Evolutionary conservation across 2,113 vertebrate species (phyloP).

Genomic region (Chrysemys picta): DNA sequence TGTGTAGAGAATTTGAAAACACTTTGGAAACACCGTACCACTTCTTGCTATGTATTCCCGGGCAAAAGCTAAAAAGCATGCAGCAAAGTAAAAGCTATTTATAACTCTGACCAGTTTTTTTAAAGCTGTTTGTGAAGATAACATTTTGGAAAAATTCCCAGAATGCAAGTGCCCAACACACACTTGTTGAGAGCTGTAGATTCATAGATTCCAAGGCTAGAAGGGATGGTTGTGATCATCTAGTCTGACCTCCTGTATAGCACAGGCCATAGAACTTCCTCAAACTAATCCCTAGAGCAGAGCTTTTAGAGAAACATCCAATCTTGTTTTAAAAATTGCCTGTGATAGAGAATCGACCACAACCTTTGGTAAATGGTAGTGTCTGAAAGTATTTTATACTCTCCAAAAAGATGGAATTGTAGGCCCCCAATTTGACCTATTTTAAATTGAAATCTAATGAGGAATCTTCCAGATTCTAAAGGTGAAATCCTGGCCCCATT

Average conservation of each 20-base stretch:
- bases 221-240: background rate
- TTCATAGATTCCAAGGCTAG: background rate
- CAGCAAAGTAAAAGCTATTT: background rate
- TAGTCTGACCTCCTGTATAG: no score
- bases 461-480: background rate
- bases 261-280: no score
- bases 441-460: background rate
- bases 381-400: background rate
- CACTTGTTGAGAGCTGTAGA: background rate
- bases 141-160: slow-evolving; percentile 48
- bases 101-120: slow-evolving; percentile 32
- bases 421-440: background rate
- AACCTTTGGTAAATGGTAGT: background rate
- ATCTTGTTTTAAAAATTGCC: no score
- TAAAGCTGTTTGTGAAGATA: slow-evolving; percentile 45
- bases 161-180: background rate
- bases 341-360: no score
- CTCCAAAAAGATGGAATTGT: background rate
- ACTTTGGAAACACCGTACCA: background rate
- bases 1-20: background rate
- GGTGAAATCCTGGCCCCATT: no score
- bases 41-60: background rate
- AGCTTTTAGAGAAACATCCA: no score
- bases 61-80: background rate
- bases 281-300: no score